A percentile compares a stretch with the other conserved stretches of the same genome.
These are phyloP conservation scores for Polietes domitor DNA, from an alignment of 2,888 invertebrate species.

Conservation along the genomic window DNA sequence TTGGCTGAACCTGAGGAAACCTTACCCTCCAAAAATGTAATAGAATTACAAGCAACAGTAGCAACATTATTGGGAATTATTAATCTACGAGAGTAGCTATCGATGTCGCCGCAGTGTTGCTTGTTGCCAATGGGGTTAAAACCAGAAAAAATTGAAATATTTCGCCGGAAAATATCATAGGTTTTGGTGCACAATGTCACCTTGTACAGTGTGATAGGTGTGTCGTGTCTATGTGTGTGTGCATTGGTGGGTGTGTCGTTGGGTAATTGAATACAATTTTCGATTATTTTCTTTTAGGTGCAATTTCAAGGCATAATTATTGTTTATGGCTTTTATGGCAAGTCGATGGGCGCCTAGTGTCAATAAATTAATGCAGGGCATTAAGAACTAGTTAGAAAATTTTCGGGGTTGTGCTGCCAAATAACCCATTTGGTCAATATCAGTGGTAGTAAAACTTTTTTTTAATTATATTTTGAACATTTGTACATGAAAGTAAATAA, in stretches of 20 bases:
- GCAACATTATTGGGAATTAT: neutral
- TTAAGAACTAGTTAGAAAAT: no score
- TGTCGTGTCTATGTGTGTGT: no score
- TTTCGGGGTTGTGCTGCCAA: no score
- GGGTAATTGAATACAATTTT: constrained; percentile 5
- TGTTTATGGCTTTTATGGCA: neutral
- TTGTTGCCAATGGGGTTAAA: neutral
- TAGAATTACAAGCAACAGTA: constrained; percentile 15
- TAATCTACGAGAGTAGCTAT: neutral
- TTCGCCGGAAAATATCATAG: neutral
- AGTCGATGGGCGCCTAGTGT: neutral
- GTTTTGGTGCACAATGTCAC: neutral
- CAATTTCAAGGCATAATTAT: neutral
- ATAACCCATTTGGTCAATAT: no score
- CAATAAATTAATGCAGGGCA: neutral
- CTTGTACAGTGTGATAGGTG: neutral
- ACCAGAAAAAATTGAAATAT: neutral
- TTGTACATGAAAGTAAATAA: no score
- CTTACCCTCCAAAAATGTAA: constrained; percentile 14
- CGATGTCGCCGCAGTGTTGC: neutral
- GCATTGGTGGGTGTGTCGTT: neutral
- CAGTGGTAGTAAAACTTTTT: no score
- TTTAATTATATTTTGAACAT: no score
- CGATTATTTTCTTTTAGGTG: neutral
- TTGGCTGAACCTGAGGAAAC: constrained; percentile 8